phyloP scores from a whole-genome alignment of 1,140 invertebrate species.

The Diabrotica undecimpunctata region DNA sequence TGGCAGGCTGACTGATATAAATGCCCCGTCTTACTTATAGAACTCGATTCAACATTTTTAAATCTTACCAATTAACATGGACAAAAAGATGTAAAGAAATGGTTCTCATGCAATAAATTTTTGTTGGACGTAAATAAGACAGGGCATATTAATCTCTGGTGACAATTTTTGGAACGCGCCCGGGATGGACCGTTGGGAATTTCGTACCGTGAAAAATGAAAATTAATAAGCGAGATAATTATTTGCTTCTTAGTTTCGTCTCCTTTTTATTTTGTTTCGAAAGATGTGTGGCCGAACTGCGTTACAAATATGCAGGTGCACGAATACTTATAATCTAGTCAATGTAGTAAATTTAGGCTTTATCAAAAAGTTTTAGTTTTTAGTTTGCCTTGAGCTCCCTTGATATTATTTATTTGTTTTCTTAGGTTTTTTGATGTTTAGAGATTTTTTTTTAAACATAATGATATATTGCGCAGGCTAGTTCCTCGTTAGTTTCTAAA shows the following conservation, averaged over 20 bases:
- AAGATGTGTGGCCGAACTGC: not conserved
- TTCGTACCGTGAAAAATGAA: not conserved
- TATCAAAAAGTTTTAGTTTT: too few species aligned
- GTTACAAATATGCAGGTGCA: not conserved
- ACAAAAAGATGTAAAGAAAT: conserved; percentile 15
- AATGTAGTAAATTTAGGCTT: conserved; percentile 1
- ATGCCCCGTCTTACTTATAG: conserved; percentile 5
- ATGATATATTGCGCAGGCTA: too few species aligned
- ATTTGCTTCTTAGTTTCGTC: not conserved
- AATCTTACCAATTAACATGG: conserved; percentile 15
- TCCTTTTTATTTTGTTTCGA: not conserved
- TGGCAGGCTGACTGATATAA: conserved; percentile 2
- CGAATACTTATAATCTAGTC: not conserved
- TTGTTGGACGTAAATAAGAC: conserved; percentile 13
- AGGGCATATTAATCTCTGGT: conserved; percentile 10
- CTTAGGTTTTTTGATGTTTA: too few species aligned
- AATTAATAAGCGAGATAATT: conserved; percentile 5
- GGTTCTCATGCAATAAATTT: conserved; percentile 11
- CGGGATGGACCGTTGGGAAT: not conserved
- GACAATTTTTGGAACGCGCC: conserved; percentile 10
- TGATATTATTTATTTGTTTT: too few species aligned
- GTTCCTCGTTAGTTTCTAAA: too few species aligned
- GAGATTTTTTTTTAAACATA: too few species aligned
- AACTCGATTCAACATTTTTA: conserved; percentile 12
- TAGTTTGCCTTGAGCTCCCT: too few species aligned